Evolutionary conservation across 2,888 invertebrate genomes (phyloP).

Genomic region (Drosophila dives): DNA sequence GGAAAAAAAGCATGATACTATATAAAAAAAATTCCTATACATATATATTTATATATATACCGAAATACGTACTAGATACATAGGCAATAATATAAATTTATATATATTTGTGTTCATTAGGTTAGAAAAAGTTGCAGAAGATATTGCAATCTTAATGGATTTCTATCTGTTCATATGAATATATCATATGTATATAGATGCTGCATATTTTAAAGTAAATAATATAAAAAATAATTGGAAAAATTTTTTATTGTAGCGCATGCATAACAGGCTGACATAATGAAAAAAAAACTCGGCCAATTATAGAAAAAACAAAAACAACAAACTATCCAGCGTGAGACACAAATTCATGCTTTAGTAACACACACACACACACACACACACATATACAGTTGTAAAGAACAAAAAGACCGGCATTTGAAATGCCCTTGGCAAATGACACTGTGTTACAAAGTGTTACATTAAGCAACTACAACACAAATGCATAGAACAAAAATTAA

Average conservation of each 20-base stretch:
- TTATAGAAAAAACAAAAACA: conserved; percentile 19
- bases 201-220: neutral
- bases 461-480: conserved; percentile 17
- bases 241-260: conserved; percentile 2
- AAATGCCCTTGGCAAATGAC: conserved; percentile 77
- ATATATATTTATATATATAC: neutral
- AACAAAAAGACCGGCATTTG: conserved; percentile 56
- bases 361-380: conserved; percentile 7
- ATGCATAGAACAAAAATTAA: neutral
- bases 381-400: conserved; percentile 9
- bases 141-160: neutral
- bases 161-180: neutral
- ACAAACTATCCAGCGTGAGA: conserved; percentile 28
- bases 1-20: neutral
- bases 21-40: neutral
- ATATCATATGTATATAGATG: neutral
- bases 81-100: neutral
- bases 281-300: conserved; percentile 38
- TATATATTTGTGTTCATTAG: neutral
- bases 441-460: conserved; percentile 59
- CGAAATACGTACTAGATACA: neutral
- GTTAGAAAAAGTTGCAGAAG: neutral
- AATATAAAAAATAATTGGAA: neutral
- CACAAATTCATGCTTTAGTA: conserved; percentile 16
- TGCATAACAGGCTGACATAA: conserved; percentile 61